Conservation (phyloP, 1,140 invertebrate species). For the Penaeus vannamei region DNA sequence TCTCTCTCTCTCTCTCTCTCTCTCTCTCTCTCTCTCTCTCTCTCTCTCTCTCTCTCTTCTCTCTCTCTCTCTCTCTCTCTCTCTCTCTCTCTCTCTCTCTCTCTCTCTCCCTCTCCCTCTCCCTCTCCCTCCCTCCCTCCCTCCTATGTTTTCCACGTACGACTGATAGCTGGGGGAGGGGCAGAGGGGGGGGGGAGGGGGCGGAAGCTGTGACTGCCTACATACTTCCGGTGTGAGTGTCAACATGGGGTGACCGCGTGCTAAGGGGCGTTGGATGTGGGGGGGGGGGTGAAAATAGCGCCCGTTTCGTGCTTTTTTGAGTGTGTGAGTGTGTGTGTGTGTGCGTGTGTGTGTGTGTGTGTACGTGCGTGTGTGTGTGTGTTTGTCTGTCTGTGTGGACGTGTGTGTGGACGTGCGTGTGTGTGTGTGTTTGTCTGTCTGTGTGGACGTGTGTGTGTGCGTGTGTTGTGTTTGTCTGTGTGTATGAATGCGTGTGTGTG, state of each 20-base stretch:
- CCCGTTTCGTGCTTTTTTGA: too few relatives aligned
- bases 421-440: slow-evolving; percentile 7
- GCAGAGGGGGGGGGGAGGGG: background rate
- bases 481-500: background rate
- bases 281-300: background rate
- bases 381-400: background rate
- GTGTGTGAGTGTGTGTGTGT: background rate
- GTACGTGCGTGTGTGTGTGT: slow-evolving; percentile 6
- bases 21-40: slow-evolving; percentile 7
- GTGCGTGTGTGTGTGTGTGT: background rate
- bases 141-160: background rate
- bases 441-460: background rate
- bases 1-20: slow-evolving; percentile 44
- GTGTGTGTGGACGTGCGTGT: slow-evolving; percentile 20
- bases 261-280: background rate
- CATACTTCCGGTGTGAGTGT: slow-evolving; percentile 17
- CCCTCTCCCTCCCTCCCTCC: background rate
- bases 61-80: background rate
- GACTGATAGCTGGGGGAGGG: background rate
- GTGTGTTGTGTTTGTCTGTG: background rate
- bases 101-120: background rate
- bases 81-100: background rate
- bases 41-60: background rate
- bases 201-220: background rate
- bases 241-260: background rate